Base-by-base conservation (phyloP, 2,797 vertebrate genomes). In the Pseudochirops cupreus region DNA sequence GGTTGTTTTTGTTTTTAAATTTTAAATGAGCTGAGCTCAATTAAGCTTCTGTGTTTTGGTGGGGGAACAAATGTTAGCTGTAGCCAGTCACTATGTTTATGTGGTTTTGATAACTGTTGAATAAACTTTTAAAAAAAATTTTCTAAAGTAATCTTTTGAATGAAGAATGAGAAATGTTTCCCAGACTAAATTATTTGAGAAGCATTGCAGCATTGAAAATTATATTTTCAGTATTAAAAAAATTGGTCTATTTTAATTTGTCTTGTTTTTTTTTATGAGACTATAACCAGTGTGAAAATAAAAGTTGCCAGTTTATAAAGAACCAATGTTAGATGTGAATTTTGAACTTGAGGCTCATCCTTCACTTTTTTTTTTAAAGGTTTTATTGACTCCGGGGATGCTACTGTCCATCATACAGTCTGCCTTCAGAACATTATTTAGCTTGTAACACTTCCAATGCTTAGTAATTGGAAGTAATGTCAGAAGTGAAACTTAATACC, bases 141-240 rank as follows among this genome's bases (percentile, higher is more conserved):
- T 95, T 96, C 96, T 93, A 91, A 95, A 93, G 29, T 91, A 93
- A 89, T 93, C 39, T 94, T 96, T 95, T 92, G 54, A 62, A 59
- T 92, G 93, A 95, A 96, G 91, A 93, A 39, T 94, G 18, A 56
- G 96, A 92, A 93, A 91, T 95, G 92, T 91, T 97, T 96, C 53
- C 93, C 46, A 96, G 95, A 96, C 56, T 67, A 87, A 95, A 91
- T 96, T 95, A 93, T 62, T 95, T 95, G 91, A 97, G 46, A 96
- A 95, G 57, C 97, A 96, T 91, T 13, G 90, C 10, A 50, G 89
- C n/a, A 31, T 90, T 90, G 89, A 55, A 91, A 55, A 54, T 91
- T 21, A 54, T 46, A 52, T 16, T 91, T 54, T 62, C 18, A 26
- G 2, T 94, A 94, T 29, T 53, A 5, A 56, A 92, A 59, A 67